Evolutionary conservation across 2,888 invertebrate genomes (phyloP), one percentile per base, ranked within the genome.

Genomic region (Aleiodes alternator): DNA sequence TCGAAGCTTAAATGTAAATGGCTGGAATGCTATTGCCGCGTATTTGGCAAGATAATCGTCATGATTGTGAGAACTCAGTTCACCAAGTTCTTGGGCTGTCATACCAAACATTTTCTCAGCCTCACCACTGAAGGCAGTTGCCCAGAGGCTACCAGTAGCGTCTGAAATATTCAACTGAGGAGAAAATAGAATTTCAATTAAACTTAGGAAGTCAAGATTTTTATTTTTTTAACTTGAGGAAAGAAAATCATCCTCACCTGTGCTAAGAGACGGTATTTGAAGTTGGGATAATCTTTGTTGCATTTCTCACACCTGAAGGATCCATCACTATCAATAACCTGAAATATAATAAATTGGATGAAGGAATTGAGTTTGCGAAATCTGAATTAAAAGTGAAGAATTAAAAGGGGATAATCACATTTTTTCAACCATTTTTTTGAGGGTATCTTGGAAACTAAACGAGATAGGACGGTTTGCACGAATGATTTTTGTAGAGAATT

Each of bases 231-330:
- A 14, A 34, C 6, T 34, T 6, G 34, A 34, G 34, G 76, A 50
- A 68, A 70, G 53, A 34, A 72, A 50, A 51, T 43, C n/a, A 43
- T 7, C 7, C 29, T 4, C 16, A 34, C 97, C 84, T 92, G 92
- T 31, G 96, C 89, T 72, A 99, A 91, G 80, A 98, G 90, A 57
- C 98, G 92, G 90, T 96, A 97, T 85, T 96, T 96, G 89, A 94
- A 98, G 82, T 95, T 95, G 0, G 95, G 94, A 87, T 92, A 96
- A 80, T 96, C 96, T 72, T 93, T 91, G 84, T 94, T 93, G 88
- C 99, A 99, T 90, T 99, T 99, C 89, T 99, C 99, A 90, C 99
- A 99, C 71, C 97, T 92, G 90, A 94, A 99, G 86, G 94, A 92
- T 0, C 96, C 97, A 85, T 97, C 94, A 85, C 95, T 93, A 88